Base-by-base conservation (phyloP, 2,113 vertebrate genomes). In the Corydoras maculifer region DNA sequence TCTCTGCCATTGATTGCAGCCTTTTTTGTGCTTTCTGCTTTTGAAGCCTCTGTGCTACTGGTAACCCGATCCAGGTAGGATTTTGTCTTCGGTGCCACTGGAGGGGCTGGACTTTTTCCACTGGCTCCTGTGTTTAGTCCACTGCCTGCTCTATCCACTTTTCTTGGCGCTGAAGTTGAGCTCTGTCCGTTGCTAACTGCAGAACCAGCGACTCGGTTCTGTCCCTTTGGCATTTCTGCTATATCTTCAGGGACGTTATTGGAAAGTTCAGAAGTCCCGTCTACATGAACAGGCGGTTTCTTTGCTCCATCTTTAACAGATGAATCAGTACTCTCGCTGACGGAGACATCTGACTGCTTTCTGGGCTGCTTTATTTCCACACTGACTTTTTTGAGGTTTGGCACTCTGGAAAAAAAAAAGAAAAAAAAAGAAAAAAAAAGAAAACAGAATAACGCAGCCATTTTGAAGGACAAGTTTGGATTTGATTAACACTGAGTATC, bases 181-280 rank as follows among this genome's bases (percentile, higher is more conserved):
- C 32, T 57, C 3, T 67, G 72, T 30, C 72, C 80, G 72, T 61
- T 65, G 68, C 55, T 82, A 13, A 57, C 31, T 10, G 60, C 76
- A 54, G 75, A 14, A 32, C 49, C 72, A 4, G 5, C 61, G 1
- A 14, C 25, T 18, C 73, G 72, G 18, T 72, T 9, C 73, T 80
- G 80, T 58, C 75, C 50, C 76, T 81, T 84, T 69, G 79, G 32
- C 87, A 89, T 89, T 30, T 81, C 80, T 62, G 71, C 60, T 0
- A 18, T 18, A 35, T 74, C 64, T 25, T 83, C 71, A 29, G 65
- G 70, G 55, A 55, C 10, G 62, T 81, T 62, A 10, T 65, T 74
- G 68, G 61, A 61, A 65, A 18, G 35, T 59, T 69, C 66, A 4
- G 43, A 43, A 3, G 74, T 35, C 4, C 18, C 32, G 32, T 72